These are phyloP conservation scores for Heliconius aoede DNA, from an alignment of 2,888 invertebrate genomes.

Conservation along the genomic window DNA sequence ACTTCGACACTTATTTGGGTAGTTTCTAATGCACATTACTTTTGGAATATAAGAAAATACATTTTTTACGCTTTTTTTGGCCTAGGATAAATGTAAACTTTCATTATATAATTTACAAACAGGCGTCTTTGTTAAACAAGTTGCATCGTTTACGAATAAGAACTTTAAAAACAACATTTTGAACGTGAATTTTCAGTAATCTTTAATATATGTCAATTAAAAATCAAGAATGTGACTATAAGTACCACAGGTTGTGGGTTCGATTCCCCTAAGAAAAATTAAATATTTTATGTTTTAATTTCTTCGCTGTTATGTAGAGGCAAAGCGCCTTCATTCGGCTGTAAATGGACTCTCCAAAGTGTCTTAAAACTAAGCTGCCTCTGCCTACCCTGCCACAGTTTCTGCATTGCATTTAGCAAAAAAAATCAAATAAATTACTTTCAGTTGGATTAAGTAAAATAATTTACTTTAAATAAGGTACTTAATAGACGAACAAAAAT, in stretches of 20 bases:
- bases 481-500: neutral
- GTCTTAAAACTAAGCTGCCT: too few relatives aligned
- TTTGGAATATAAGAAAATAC: neutral
- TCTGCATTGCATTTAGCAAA: too few relatives aligned
- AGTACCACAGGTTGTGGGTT: too few relatives aligned
- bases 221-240: neutral
- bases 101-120: slow-evolving; percentile 9
- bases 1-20: neutral
- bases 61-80: neutral
- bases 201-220: neutral
- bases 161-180: neutral
- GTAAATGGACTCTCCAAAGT: too few relatives aligned
- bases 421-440: neutral
- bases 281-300: too few relatives aligned
- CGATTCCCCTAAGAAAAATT: too few relatives aligned
- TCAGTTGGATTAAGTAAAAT: neutral
- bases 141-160: neutral
- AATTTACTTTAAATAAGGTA: neutral
- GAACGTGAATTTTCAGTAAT: neutral
- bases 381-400: too few relatives aligned
- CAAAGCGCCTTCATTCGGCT: too few relatives aligned
- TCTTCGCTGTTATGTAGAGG: too few relatives aligned
- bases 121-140: slow-evolving; percentile 17
- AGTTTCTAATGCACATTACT: neutral
- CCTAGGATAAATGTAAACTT: neutral